Base-by-base conservation (phyloP, 2,113 vertebrate genomes). In the Dasyurus viverrinus region DNA sequence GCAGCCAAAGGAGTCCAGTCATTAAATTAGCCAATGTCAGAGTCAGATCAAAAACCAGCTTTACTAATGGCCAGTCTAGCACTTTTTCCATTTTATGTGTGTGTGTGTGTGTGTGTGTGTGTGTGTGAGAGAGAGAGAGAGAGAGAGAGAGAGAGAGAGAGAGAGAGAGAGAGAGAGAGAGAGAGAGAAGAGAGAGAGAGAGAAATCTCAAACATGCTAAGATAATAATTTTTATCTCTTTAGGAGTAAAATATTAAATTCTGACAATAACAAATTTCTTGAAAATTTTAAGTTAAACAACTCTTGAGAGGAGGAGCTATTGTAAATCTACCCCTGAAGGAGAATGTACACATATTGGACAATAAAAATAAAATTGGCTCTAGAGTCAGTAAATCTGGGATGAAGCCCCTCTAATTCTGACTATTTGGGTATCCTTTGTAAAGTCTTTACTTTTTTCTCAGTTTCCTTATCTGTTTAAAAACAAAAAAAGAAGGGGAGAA, bases 301-400 rank as follows among this genome's bases (percentile, higher is more conserved):
- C 93, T 97, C 90, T 96, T 96, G 76, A 60, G 12, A 68, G 60
- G 60, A 96, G 53, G 0, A 97, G 94, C 97, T 96, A 76, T 91
- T 1, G 2, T 8, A 54, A 98, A 97, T 76, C 92, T 94, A 94
- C 89, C 94, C 93, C 96, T 94, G 94, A 97, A 98, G 16, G 97
- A 92, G 60, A 96, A 95, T 23, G 0, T 0, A 2, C 2, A 57
- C 54, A 10, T 91, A 94, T 95, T 36, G 36, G 23, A 42, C 30
- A 68, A 36, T 68, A 27, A 12, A 68, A 36, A 68, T 36, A 68
- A 84, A n/a, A 76, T 14, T 76, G 36, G 36, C 36, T 76, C 30
- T 76, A 14, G 60, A 42, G n/a, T 84, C n/a, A 84, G 16, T 3
- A 84, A 42, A 42, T 23, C n/a, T 84, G 16, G 68, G 7, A 42